phyloP scores from a whole-genome alignment of 2,888 invertebrate species.

The Hypsopygia costalis region DNA sequence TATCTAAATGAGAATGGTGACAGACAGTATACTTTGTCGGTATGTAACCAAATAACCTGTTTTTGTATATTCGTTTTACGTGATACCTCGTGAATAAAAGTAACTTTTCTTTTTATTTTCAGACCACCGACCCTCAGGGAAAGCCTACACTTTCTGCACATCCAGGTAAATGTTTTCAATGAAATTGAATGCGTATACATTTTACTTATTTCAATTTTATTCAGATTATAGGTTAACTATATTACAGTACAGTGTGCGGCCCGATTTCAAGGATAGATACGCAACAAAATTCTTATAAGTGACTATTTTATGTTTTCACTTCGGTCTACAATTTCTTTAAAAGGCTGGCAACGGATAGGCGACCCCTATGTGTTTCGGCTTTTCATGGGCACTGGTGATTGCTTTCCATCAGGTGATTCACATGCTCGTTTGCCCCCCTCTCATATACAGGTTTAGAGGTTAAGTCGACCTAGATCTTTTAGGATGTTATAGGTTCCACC shows the following conservation, averaged over 20 bases:
- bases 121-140: slow-evolving; percentile 90
- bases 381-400: too few species aligned
- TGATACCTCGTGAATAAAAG: too few species aligned
- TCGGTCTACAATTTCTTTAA: too few species aligned
- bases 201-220: background rate
- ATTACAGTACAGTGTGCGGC: too few species aligned
- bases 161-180: slow-evolving; percentile 80
- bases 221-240: background rate
- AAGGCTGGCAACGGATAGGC: too few species aligned
- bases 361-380: too few species aligned
- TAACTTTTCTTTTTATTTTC: slow-evolving; percentile 44
- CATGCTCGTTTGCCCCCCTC: too few species aligned
- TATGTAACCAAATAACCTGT: slow-evolving; percentile 55
- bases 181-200: background rate
- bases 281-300: background rate
- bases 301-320: background rate
- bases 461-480: too few species aligned
- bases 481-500: too few species aligned
- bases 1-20: slow-evolving; percentile 88
- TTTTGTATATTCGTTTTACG: too few species aligned
- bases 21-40: slow-evolving; percentile 92
- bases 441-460: too few species aligned
- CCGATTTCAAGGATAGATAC: background rate
- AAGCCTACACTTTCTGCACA: slow-evolving; percentile 93
- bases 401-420: too few species aligned